Evolutionary conservation across 1,140 invertebrate genomes (phyloP), one percentile per base, ranked within the genome.

Genomic region (Cydia amplana): DNA sequence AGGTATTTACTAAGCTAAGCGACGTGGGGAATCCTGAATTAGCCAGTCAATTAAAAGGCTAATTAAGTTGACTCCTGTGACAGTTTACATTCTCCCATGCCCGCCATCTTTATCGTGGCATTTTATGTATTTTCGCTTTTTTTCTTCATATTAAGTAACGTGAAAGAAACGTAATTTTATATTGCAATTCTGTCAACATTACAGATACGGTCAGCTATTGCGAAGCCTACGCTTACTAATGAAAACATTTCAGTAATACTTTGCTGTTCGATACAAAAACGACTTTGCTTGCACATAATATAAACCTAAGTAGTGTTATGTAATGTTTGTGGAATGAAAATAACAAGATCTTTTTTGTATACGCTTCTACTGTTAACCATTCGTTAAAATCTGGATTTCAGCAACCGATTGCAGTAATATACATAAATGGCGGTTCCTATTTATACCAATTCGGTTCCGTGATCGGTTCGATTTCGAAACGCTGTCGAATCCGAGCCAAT

Each of bases 391-490:
- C 16, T 4, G 16, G 16, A 51, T 14, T 51, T 51, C 4, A 18
- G 49, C 16, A 6, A n/a, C 6, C 5, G 18, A 67, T 32, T 36
- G 14, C 64, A 67, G 28, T 25, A 67, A 32, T n/a, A 32, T n/a
- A 16, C n/a, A n/a, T n/a, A 67, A 64, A 23, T 14, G 60, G 20
- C 20, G 55, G 55, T 14, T 64, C 65, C 60, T 51, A 51, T 51
- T 10, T 0, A 77, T 80, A 67, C 74, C 73, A 78, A 79, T 75
- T 46, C 70, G 6, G 64, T 74, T 51, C 43, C 60, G 18, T n/a
- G 64, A 64, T 63, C 73, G 46, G 43, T 60, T 49, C 74, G 32
- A 78, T 79, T 79, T 80, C 75, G 73, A 78, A 77, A 80, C 16
- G 40, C 51, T 32, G n/a, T 32, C 14, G 2, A 70, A 74, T 67